A percentile compares a stretch with the other conserved stretches of the same genome.
Conservation (phyloP, 2,113 vertebrate species). For the Oxygymnocypris stewartii region DNA sequence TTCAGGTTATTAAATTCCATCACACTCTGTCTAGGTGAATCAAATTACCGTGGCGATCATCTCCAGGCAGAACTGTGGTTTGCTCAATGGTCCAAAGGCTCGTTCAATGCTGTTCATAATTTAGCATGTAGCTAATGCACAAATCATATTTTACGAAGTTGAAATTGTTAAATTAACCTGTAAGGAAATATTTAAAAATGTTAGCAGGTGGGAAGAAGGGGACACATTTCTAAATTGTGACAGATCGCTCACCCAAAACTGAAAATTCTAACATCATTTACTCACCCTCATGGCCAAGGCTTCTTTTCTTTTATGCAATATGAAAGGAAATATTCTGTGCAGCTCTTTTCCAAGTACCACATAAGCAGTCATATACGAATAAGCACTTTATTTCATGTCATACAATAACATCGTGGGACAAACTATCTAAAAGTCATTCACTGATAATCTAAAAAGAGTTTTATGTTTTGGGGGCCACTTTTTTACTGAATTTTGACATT, state of each 20-base stretch:
- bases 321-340: neutral
- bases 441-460: neutral
- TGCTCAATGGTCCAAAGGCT: constrained; percentile 28
- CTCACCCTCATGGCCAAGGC: neutral
- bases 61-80: constrained; percentile 32
- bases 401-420: neutral
- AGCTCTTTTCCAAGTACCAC: neutral
- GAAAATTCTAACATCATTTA: neutral
- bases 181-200: neutral
- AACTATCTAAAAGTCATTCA: neutral
- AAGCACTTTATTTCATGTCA: neutral
- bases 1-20: constrained; percentile 59
- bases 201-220: neutral
- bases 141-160: constrained; percentile 2
- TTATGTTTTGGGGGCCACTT: neutral
- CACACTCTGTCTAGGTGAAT: constrained; percentile 52
- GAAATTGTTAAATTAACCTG: constrained; percentile 18
- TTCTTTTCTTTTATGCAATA: neutral
- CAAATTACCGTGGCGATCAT: constrained; percentile 44
- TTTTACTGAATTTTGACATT: neutral
- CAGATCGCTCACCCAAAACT: neutral
- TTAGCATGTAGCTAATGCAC: constrained; percentile 2
- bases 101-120: constrained; percentile 11
- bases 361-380: neutral
- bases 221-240: neutral